Conservation (phyloP, 2,888 invertebrate species). For the Arge pagana region DNA sequence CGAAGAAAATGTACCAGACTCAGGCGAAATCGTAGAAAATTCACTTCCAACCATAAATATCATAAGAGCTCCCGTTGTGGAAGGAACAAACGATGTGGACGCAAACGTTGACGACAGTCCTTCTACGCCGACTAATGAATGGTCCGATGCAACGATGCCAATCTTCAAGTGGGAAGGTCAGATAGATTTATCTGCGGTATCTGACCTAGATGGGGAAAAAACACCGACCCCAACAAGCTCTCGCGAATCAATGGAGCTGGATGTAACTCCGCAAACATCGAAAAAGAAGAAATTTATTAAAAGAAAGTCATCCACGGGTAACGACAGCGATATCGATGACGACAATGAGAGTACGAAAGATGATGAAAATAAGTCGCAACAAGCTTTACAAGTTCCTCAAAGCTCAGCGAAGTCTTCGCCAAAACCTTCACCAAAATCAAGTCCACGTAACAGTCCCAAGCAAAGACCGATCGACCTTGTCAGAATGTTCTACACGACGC, state of each 20-base stretch:
- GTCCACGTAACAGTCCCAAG: conserved; percentile 42
- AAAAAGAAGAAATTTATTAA: conserved; percentile 47
- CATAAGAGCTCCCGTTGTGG: conserved; percentile 22
- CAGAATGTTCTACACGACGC: conserved; percentile 54
- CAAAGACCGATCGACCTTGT: conserved; percentile 50
- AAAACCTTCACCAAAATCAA: conserved; percentile 30
- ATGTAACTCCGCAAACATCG: conserved; percentile 39
- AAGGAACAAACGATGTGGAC: conserved; percentile 23
- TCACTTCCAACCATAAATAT: conserved; percentile 38
- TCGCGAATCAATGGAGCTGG: conserved; percentile 4
- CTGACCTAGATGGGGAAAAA: conserved; percentile 38
- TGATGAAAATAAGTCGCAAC: conserved; percentile 6
- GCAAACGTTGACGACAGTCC: conserved; percentile 34
- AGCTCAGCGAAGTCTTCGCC: conserved; percentile 19
- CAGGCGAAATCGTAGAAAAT: conserved; percentile 20
- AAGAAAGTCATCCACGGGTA: conserved; percentile 46
- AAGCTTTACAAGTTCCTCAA: conserved; percentile 6
- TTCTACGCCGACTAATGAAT: conserved; percentile 47
- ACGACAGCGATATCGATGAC: conserved; percentile 24
- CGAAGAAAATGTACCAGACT: conserved; percentile 19
- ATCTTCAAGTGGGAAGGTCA: conserved; percentile 46
- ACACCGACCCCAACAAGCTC: conserved; percentile 32
- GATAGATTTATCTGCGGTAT: conserved; percentile 44
- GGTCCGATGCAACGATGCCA: conserved; percentile 27
- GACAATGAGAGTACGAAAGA: background rate